Evolutionary conservation across 2,888 invertebrate genomes (phyloP).

Genomic region (Epirrhoe tristata): DNA sequence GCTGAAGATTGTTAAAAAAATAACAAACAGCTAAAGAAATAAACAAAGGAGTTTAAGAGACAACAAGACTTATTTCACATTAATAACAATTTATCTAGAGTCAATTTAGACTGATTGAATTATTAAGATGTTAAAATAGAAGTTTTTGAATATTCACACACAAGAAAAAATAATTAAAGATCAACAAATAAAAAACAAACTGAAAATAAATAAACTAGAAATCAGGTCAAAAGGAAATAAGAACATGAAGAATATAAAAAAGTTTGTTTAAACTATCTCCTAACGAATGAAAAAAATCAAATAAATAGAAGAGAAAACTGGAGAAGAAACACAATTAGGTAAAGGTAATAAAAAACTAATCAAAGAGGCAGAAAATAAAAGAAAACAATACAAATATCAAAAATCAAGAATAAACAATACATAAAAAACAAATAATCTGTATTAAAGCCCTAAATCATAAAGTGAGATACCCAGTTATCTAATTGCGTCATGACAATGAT

Average conservation of each 20-base stretch:
- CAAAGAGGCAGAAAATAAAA: not conserved
- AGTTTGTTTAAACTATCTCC: too few species aligned
- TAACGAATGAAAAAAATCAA: too few species aligned
- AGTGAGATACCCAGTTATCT: slow-evolving; percentile 70
- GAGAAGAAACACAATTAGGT: not conserved
- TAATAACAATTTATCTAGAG: not conserved
- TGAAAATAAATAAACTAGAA: not conserved
- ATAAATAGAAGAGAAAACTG: not conserved
- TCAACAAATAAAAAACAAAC: not conserved
- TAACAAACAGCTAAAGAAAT: not conserved
- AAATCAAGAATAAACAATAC: too few species aligned
- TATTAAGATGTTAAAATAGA: not conserved
- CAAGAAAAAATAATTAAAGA: not conserved
- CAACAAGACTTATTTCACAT: not conserved
- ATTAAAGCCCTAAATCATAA: slow-evolving; percentile 35
- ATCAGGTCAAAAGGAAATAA: not conserved
- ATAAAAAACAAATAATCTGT: not conserved
- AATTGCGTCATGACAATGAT: slow-evolving; percentile 85
- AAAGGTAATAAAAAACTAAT: not conserved
- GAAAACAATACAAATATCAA: slow-evolving; percentile 14
- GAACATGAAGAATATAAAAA: too few species aligned
- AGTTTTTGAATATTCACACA: not conserved
- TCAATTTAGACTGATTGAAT: not conserved
- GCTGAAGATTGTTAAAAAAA: slow-evolving; percentile 5
- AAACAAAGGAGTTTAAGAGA: not conserved